Evolutionary conservation across 1,140 invertebrate genomes (phyloP), one percentile per base, ranked within the genome.

Genomic region (Drosophila yakuba): DNA sequence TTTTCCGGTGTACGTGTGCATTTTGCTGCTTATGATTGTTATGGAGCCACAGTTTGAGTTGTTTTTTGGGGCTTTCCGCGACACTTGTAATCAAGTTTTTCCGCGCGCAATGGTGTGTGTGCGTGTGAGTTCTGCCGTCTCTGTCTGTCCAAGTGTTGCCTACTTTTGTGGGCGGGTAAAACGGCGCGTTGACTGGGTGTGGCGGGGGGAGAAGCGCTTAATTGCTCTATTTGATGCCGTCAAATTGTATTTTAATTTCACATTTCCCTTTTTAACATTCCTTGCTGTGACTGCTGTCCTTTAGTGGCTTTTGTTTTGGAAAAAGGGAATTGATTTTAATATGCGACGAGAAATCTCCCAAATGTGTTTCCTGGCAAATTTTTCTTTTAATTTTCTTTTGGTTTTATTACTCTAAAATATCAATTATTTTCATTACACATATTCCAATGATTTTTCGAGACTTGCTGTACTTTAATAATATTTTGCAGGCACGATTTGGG

Each of bases 221-320:
- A 89, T 89, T 89, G 84, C 85, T 89, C 85, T 74, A 84, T 89
- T 89, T 84, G 75, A 66, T 80, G 76, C 85, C 74, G 67, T 84
- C 76, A 80, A 89, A 89, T 89, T 89, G 84, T 89, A 72, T 89
- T 89, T 89, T 89, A 89, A 89, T 89, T 89, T 89, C 62, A 32
- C 67, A 80, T 75, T 82, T 61, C 54, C 55, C 58, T 73, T 73
- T 73, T 61, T 73, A 72, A 39, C 66, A 60, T 59, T 59, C 45
- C 38, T 50, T 10, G 11, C 61, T 63, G 64, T 56, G 52, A 69
- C 67, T 58, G 64, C 64, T 71, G 51, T 71, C 51, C 35, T 71
- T 71, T 71, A 71, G 52, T 58, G 71, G 64, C 64, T 56, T 57
- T 69, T 57, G 23, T 56, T 48, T 20, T 8, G 15, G 23, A 0